These are phyloP conservation scores for Cenopis cana DNA, from an alignment of 2,888 invertebrate genomes.

Conservation along the genomic window DNA sequence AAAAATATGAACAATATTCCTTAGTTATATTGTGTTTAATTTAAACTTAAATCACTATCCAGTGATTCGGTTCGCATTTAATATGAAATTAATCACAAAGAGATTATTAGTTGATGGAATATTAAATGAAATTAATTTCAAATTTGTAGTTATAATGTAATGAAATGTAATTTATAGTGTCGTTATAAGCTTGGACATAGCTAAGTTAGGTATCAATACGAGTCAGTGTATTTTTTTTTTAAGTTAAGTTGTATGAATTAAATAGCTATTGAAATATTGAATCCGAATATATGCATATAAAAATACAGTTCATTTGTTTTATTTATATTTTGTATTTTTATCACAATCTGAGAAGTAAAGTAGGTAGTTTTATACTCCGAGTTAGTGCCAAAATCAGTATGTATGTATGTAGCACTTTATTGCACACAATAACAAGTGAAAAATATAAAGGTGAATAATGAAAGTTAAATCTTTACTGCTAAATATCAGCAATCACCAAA, in stretches of 20 bases:
- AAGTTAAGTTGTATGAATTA: constrained; percentile 81
- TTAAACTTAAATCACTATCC: constrained; percentile 21
- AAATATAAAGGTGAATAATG: too few species aligned
- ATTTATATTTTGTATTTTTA: constrained; percentile 49
- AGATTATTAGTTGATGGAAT: constrained; percentile 68
- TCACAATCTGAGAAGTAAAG: too few species aligned
- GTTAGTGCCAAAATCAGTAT: too few species aligned
- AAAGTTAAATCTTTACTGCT: too few species aligned
- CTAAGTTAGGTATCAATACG: constrained; percentile 77
- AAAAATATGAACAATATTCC: constrained; percentile 21
- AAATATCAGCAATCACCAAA: too few species aligned
- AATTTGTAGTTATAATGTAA: constrained; percentile 68
- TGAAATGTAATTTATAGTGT: constrained; percentile 79
- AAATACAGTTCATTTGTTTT: constrained; percentile 69
- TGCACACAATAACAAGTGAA: too few species aligned
- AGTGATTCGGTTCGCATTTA: constrained; percentile 41
- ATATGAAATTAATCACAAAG: constrained; percentile 50
- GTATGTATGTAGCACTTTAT: too few species aligned
- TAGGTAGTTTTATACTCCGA: too few species aligned
- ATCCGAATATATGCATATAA: constrained; percentile 84
- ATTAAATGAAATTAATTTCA: constrained; percentile 47
- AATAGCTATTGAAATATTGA: constrained; percentile 83
- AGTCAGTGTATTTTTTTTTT: constrained; percentile 83
- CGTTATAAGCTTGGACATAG: constrained; percentile 79
- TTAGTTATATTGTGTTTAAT: constrained; percentile 29